phyloP scores from a whole-genome alignment of 2,113 vertebrate genomes.

The Parotia lawesii region DNA sequence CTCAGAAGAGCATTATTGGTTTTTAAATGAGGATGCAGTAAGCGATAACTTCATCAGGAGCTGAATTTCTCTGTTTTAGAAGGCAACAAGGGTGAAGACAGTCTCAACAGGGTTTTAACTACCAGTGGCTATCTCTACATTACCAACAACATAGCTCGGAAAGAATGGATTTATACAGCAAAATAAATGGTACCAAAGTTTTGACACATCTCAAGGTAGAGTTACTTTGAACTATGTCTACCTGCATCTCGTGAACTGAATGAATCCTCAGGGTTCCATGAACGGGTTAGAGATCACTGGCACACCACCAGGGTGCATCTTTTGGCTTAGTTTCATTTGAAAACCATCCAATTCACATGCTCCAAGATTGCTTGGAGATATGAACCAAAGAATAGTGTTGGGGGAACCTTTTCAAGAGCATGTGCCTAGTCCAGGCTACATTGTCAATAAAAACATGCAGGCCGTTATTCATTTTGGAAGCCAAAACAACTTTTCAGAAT shows the following conservation, averaged over 20 bases:
- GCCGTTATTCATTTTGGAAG: neutral
- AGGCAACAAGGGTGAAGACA: neutral
- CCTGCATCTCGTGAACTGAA: neutral
- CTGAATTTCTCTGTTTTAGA: neutral
- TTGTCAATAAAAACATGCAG: neutral
- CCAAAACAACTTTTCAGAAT: neutral
- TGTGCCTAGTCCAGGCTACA: neutral
- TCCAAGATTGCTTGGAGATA: neutral
- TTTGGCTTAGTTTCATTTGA: neutral
- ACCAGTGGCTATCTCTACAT: accelerated
- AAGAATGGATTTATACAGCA: neutral
- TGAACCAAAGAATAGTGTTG: neutral
- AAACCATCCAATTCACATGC: neutral
- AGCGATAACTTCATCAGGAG: neutral
- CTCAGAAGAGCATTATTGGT: neutral
- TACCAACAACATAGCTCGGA: neutral
- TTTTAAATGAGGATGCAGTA: neutral
- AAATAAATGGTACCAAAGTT: neutral
- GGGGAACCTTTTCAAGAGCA: neutral
- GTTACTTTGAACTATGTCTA: neutral
- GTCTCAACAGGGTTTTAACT: neutral
- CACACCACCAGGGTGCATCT: neutral
- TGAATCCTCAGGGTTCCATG: neutral
- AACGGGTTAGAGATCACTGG: neutral
- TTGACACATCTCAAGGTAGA: neutral